Evolutionary conservation across 2,888 invertebrate genomes (phyloP).

Genomic region (Polyommatus icarus): DNA sequence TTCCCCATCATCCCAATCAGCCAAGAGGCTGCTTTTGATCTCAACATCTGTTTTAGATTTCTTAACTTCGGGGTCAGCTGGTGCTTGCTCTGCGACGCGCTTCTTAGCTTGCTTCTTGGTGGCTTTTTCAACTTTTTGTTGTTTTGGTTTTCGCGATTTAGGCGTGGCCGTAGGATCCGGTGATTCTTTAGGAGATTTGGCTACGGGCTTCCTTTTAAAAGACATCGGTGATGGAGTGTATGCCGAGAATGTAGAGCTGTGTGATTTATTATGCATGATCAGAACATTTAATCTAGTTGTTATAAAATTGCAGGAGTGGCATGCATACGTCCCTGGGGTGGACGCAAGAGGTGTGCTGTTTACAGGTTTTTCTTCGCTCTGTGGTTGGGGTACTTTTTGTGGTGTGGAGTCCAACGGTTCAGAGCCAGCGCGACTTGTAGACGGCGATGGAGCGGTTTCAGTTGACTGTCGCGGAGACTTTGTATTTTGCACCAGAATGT

Average conservation of each 20-base stretch:
- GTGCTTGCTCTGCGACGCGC: constrained; percentile 61
- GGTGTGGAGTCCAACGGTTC: constrained; percentile 41
- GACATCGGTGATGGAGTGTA: constrained; percentile 73
- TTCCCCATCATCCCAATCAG: constrained; percentile 87
- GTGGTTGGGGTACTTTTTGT: constrained; percentile 45
- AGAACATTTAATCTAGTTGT: constrained; percentile 86
- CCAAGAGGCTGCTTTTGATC: constrained; percentile 85
- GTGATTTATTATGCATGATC: constrained; percentile 86
- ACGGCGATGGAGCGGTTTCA: constrained; percentile 51
- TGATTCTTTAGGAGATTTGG: constrained; percentile 53
- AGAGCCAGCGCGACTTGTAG: constrained; percentile 54
- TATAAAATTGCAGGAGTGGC: constrained; percentile 83
- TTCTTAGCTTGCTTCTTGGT: constrained; percentile 68
- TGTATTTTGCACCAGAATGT: constrained; percentile 82
- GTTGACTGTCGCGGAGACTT: constrained; percentile 51
- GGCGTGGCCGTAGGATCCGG: constrained; percentile 54
- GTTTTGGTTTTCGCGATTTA: constrained; percentile 58
- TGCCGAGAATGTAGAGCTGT: constrained; percentile 77
- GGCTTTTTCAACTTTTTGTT: constrained; percentile 58
- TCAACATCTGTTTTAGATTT: constrained; percentile 81
- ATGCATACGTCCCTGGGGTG: constrained; percentile 75
- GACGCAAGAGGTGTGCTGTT: constrained; percentile 53
- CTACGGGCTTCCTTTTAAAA: constrained; percentile 56
- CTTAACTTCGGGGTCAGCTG: constrained; percentile 56
- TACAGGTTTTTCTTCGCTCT: constrained; percentile 40